phyloP scores from a whole-genome alignment of 2,888 invertebrate species.

The Meiosimyza decipiens region DNA sequence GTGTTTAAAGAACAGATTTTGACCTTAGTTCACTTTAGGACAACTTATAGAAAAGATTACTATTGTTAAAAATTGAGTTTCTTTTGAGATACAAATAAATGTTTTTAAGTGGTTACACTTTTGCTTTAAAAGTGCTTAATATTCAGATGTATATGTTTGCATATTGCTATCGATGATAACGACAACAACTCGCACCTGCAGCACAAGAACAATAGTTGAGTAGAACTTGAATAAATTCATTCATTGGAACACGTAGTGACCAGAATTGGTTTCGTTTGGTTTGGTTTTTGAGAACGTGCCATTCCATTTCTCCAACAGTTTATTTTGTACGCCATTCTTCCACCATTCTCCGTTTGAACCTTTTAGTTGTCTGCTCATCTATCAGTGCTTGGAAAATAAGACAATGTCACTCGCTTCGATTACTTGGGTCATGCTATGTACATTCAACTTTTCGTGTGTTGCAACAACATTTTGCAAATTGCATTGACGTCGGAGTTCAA shows the following conservation, averaged over 20 bases:
- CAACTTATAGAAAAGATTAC: too few relatives aligned
- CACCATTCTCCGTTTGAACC: neutral
- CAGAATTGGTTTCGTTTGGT: conserved; percentile 34
- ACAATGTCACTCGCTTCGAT: conserved; percentile 39
- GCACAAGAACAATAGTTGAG: too few relatives aligned
- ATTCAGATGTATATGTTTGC: too few relatives aligned
- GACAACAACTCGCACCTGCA: too few relatives aligned
- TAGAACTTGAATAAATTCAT: conserved; percentile 30
- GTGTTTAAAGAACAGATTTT: too few relatives aligned
- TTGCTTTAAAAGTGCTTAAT: too few relatives aligned
- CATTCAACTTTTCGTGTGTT: conserved; percentile 20
- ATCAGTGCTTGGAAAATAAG: conserved; percentile 27
- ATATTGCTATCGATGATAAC: too few relatives aligned
- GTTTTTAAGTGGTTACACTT: too few relatives aligned
- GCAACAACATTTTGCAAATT: conserved; percentile 39
- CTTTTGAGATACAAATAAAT: too few relatives aligned
- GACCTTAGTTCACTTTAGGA: too few relatives aligned
- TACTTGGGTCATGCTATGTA: conserved; percentile 29
- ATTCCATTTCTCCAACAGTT: conserved; percentile 18
- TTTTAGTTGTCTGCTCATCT: neutral
- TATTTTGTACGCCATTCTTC: neutral
- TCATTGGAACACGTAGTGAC: conserved; percentile 29
- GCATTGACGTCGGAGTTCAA: conserved; percentile 33
- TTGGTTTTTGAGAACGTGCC: conserved; percentile 35
- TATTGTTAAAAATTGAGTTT: too few relatives aligned